A percentile compares a stretch with the other conserved stretches of the same genome.
Conservation (phyloP, 2,888 invertebrate species). For the Coecobrya sp. region DNA sequence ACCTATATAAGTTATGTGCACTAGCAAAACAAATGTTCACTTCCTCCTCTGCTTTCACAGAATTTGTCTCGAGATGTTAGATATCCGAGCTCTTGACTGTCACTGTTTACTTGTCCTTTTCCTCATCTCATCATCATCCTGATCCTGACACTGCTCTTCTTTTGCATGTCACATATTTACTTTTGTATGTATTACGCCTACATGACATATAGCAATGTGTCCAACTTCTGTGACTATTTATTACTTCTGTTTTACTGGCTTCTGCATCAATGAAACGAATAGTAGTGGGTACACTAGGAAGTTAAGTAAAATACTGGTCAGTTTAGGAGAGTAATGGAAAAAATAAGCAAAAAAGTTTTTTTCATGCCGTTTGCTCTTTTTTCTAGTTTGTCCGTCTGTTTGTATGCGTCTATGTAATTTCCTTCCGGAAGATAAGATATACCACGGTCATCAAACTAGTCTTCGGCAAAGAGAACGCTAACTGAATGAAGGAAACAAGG, state of each 20-base stretch:
- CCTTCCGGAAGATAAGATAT: slow-evolving; percentile 47
- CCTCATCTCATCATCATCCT: background rate
- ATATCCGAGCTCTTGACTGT: slow-evolving; percentile 26
- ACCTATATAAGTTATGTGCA: background rate
- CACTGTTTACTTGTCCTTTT: slow-evolving; percentile 31
- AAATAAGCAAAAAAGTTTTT: background rate
- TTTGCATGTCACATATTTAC: background rate
- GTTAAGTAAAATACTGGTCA: background rate
- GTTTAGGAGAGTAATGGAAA: background rate
- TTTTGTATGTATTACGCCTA: background rate
- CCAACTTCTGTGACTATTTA: background rate
- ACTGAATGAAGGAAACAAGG: background rate
- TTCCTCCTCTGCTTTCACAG: background rate
- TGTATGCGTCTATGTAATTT: slow-evolving; percentile 13
- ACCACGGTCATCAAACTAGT: slow-evolving; percentile 47
- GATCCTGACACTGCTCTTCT: background rate
- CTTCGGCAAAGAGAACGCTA: background rate
- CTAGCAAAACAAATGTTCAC: background rate
- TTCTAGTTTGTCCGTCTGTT: background rate
- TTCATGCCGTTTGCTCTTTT: slow-evolving; percentile 20
- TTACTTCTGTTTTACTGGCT: background rate
- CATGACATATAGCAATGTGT: background rate
- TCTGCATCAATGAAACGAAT: no score
- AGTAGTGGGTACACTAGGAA: background rate
- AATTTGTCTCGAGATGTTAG: slow-evolving; percentile 33